These are phyloP conservation scores for Latrodectus hesperus DNA, from an alignment of 2,888 invertebrate species.

Conservation along the genomic window DNA sequence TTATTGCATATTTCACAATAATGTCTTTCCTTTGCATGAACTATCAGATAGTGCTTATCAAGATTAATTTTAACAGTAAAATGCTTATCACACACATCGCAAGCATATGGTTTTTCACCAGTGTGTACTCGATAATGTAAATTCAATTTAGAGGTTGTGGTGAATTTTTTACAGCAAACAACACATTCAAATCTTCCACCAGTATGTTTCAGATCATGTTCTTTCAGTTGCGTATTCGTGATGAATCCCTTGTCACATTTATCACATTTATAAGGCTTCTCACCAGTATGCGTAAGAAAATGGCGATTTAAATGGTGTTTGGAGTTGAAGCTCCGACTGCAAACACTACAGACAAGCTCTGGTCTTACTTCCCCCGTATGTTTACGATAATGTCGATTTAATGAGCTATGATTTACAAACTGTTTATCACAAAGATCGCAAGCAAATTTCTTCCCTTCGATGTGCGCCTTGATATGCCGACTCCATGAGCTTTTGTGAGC, in stretches of 20 bases:
- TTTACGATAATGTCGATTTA: background rate
- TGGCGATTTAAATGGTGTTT: background rate
- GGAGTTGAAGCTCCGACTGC: background rate
- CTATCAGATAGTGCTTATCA: background rate
- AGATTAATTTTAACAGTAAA: background rate
- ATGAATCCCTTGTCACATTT: background rate
- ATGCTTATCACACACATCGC: background rate
- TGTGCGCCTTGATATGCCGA: too few relatives aligned
- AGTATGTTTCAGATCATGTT: background rate
- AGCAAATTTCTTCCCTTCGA: background rate
- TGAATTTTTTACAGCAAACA: background rate
- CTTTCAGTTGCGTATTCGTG: background rate
- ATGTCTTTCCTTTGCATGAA: background rate
- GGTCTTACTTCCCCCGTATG: background rate
- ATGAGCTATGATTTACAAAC: background rate
- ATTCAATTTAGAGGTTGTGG: background rate
- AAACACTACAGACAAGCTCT: background rate
- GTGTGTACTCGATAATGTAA: background rate
- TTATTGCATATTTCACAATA: background rate
- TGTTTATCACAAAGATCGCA: background rate
- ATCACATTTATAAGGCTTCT: background rate
- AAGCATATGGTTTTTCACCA: background rate
- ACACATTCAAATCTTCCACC: background rate
- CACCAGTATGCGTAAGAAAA: background rate
- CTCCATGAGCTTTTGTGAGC: too few relatives aligned